Percentiles rank a stretch among this genome's conserved stretches.
Evolutionary conservation across 2,113 vertebrate species (phyloP).

Genomic region (Telmatochromis sp.): DNA sequence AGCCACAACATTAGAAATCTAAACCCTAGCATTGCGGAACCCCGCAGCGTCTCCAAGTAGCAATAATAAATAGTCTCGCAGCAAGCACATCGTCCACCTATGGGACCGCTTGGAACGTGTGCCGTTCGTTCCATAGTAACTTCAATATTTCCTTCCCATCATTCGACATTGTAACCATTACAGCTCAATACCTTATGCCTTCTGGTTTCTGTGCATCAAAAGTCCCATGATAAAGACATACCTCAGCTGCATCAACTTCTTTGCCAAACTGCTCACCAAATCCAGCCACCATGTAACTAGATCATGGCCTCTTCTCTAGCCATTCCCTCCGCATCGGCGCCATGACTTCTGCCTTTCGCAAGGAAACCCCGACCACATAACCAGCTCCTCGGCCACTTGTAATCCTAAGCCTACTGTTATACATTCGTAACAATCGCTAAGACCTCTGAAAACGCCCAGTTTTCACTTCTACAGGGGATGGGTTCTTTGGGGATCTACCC

Average conservation of each 20-base stretch:
- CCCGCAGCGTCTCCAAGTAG: background rate
- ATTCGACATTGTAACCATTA: background rate
- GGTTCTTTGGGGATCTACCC: accelerated
- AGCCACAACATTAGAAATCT: background rate
- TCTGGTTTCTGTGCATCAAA: accelerated
- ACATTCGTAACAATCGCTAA: background rate
- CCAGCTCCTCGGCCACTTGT: background rate
- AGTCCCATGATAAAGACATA: background rate
- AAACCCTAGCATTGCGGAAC: background rate
- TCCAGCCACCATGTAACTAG: background rate
- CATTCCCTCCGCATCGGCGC: accelerated
- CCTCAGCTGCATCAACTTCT: background rate
- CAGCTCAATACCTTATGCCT: background rate
- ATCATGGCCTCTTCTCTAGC: background rate
- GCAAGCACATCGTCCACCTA: background rate
- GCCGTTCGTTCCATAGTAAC: accelerated
- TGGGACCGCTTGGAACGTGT: accelerated
- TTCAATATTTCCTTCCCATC: accelerated
- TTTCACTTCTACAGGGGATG: background rate
- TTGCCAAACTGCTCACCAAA: accelerated
- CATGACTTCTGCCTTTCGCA: accelerated
- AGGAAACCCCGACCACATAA: background rate
- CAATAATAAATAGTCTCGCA: background rate
- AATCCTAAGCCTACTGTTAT: background rate
- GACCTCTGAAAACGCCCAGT: background rate